Evolutionary conservation across 2,888 invertebrate species (phyloP).

Genomic region (Drosophila sordidula): DNA sequence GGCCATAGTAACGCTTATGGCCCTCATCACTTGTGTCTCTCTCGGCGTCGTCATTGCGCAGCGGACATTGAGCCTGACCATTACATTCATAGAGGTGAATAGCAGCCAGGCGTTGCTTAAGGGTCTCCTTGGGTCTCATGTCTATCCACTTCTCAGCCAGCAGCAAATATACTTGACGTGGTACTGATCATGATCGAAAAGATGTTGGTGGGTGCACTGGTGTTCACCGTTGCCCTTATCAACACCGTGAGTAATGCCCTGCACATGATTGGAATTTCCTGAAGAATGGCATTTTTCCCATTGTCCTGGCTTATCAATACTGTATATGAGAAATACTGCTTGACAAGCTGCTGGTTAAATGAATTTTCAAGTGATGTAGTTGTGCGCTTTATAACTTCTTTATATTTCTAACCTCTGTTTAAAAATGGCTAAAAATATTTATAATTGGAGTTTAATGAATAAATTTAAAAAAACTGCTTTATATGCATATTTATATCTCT

Average conservation of each 20-base stretch:
- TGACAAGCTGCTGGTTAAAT: neutral
- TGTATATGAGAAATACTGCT: neutral
- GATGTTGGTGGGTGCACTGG: conserved; percentile 50
- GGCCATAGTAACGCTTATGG: conserved; percentile 61
- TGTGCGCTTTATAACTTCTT: too few species aligned
- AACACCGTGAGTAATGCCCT: conserved; percentile 55
- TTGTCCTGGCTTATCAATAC: neutral
- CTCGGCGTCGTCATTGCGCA: conserved; percentile 54
- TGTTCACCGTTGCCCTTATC: conserved; percentile 37
- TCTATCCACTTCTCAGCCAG: conserved; percentile 47
- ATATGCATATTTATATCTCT: too few species aligned
- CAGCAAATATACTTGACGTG: conserved; percentile 52
- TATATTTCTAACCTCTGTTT: too few species aligned
- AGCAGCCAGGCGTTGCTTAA: too few species aligned
- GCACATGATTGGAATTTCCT: conserved; percentile 43
- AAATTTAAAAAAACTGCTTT: too few species aligned
- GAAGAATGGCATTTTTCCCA: neutral
- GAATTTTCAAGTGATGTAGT: neutral
- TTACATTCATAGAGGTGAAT: conserved; percentile 54
- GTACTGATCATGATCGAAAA: conserved; percentile 46
- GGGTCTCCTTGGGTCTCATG: too few species aligned
- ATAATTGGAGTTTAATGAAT: too few species aligned
- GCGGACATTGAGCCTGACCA: conserved; percentile 32
- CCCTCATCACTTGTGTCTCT: conserved; percentile 52
- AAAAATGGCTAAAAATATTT: too few species aligned